phyloP scores from a whole-genome alignment of 2,113 vertebrate species.

The Engystomops pustulosus region DNA sequence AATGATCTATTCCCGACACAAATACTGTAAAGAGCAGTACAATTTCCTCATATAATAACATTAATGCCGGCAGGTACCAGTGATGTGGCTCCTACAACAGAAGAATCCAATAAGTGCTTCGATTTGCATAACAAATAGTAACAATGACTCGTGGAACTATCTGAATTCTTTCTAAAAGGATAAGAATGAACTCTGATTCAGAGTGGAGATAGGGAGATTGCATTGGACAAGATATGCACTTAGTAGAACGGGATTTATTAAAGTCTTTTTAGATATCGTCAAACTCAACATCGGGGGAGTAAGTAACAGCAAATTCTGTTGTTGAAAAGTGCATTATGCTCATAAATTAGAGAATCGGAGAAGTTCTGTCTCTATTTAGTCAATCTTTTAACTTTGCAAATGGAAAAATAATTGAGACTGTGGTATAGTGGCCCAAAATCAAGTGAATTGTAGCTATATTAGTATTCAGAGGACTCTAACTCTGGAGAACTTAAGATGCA shows the following conservation, averaged over 20 bases:
- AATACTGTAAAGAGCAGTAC: slow-evolving; percentile 19
- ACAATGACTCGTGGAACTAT: slow-evolving; percentile 4
- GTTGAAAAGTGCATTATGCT: not conserved
- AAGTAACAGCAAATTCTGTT: not conserved
- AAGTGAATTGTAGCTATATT: not conserved
- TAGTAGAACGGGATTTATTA: slow-evolving; percentile 27
- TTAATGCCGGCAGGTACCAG: slow-evolving; percentile 7
- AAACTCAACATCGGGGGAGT: slow-evolving; percentile 1
- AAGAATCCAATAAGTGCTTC: not conserved
- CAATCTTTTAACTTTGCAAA: not conserved
- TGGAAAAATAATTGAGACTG: not conserved
- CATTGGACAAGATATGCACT: not conserved
- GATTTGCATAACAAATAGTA: slow-evolving; percentile 36
- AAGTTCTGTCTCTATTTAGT: not conserved
- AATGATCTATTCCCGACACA: slow-evolving; percentile 36
- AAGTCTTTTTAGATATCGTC: slow-evolving; percentile 9
- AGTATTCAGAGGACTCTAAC: not conserved
- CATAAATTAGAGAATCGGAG: not conserved
- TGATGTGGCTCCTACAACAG: slow-evolving; percentile 15
- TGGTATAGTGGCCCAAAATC: not conserved
- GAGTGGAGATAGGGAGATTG: slow-evolving; percentile 29
- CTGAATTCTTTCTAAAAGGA: slow-evolving; percentile 25
- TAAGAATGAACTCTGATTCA: slow-evolving; percentile 29
- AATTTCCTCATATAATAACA: slow-evolving; percentile 45
- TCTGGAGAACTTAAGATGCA: not conserved